These are phyloP conservation scores for Drepana falcataria DNA, from an alignment of 2,888 invertebrate species.

Conservation along the genomic window DNA sequence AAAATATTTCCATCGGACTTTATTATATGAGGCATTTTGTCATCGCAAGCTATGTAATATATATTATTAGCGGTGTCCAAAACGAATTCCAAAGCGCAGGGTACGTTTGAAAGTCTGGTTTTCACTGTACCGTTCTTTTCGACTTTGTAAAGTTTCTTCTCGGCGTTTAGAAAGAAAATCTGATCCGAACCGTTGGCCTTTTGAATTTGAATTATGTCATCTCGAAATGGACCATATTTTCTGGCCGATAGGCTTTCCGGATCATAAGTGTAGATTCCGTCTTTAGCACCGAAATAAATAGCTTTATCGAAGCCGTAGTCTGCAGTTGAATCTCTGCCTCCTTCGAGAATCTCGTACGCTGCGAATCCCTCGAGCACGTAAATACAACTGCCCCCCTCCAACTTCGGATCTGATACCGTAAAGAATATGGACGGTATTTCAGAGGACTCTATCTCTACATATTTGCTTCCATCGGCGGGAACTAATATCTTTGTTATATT, in stretches of 20 bases:
- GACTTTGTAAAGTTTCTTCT: conserved; percentile 41
- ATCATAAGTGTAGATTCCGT: conserved; percentile 50
- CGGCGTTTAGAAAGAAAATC: conserved; percentile 40
- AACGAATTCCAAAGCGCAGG: conserved; percentile 55
- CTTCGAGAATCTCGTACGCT: conserved; percentile 56
- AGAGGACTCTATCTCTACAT: conserved; percentile 32
- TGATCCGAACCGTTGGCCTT: conserved; percentile 49
- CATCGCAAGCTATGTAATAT: conserved; percentile 49
- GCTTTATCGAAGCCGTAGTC: conserved; percentile 40
- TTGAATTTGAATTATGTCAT: conserved; percentile 54
- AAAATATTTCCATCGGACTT: conserved; percentile 30
- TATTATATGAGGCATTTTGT: conserved; percentile 39
- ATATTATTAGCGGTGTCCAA: conserved; percentile 56
- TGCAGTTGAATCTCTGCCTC: conserved; percentile 52
- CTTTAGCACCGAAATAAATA: conserved; percentile 49
- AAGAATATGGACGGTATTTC: conserved; percentile 58
- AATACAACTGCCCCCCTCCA: conserved; percentile 52
- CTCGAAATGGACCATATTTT: conserved; percentile 45
- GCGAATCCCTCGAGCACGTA: conserved; percentile 58
- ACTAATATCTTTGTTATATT: conserved; percentile 54
- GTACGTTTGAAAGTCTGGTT: conserved; percentile 31
- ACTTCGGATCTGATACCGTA: conserved; percentile 40
- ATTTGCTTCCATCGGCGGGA: conserved; percentile 41
- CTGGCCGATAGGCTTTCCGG: conserved; percentile 46
- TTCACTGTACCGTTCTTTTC: conserved; percentile 44